Percentiles rank a stretch among this genome's conserved stretches.
Evolutionary conservation across 2,888 invertebrate species (phyloP).

Genomic region (Steinernema carpocapsae): DNA sequence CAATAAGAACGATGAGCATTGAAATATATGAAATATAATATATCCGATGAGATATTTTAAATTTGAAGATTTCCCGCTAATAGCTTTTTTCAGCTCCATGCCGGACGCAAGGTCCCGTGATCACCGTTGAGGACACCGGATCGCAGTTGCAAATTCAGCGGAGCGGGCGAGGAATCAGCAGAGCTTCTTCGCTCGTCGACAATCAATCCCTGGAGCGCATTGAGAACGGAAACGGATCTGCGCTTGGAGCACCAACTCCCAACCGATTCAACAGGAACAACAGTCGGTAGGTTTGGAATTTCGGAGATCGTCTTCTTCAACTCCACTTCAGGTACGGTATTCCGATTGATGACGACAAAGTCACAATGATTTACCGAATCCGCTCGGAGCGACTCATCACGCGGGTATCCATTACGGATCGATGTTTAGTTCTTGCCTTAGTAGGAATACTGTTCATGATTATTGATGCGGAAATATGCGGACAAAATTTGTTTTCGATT

Average conservation of each 20-base stretch:
- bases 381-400: conserved; percentile 60
- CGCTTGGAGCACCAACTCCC: conserved; percentile 14
- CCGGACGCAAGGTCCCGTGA: conserved; percentile 56
- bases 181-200: conserved; percentile 36
- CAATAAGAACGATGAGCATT: background rate
- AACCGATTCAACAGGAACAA: conserved; percentile 54
- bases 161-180: conserved; percentile 29
- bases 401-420: conserved; percentile 55
- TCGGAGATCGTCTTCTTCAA: background rate
- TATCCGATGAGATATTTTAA: no score
- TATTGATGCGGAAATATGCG: conserved; percentile 64
- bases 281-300: conserved; percentile 49
- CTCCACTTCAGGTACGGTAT: conserved; percentile 60
- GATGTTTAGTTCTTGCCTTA: conserved; percentile 52
- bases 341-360: conserved; percentile 63
- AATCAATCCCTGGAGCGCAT: conserved; percentile 38
- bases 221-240: conserved; percentile 31
- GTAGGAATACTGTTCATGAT: conserved; percentile 64
- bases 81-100: conserved; percentile 37
- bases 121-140: conserved; percentile 63
- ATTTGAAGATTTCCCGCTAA: no score
- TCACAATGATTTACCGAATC: conserved; percentile 67
- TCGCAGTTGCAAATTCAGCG: conserved; percentile 54
- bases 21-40: no score
- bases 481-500: conserved; percentile 57